Conservation (phyloP, 2,113 vertebrate genomes). For the Chamaetylas fuelleborni region DNA sequence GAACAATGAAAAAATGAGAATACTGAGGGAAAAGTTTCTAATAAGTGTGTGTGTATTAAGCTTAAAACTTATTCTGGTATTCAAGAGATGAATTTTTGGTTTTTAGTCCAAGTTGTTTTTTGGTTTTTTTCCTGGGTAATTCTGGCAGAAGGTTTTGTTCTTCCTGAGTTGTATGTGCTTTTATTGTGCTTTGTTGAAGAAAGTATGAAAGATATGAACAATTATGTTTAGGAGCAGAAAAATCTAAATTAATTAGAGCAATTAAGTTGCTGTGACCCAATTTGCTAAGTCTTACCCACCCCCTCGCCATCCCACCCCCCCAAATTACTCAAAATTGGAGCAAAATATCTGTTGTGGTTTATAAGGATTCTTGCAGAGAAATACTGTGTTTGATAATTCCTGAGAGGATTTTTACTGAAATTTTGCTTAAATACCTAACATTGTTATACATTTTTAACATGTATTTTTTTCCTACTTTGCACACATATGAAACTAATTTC, state of each 20-base stretch:
- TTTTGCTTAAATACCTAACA: background rate
- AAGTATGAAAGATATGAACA: background rate
- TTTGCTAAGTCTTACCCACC: background rate
- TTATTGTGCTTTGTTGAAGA: conserved; percentile 29
- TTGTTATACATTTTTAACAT: background rate
- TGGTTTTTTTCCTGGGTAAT: background rate
- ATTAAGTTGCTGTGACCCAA: conserved; percentile 24
- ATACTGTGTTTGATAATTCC: background rate
- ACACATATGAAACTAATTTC: background rate
- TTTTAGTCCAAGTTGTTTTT: background rate
- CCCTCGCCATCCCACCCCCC: background rate
- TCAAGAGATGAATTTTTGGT: background rate
- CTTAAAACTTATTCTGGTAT: background rate
- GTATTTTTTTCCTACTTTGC: background rate
- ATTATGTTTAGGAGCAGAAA: background rate
- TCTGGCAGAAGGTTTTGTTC: background rate
- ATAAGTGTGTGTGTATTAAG: background rate
- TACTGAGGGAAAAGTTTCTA: background rate
- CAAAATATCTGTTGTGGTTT: background rate
- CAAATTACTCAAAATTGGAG: background rate
- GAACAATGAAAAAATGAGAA: conserved; percentile 12
- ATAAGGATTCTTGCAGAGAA: background rate
- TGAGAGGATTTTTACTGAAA: background rate
- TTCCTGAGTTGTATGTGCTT: background rate
- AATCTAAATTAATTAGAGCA: conserved; percentile 16